These are phyloP conservation scores for Paramormyrops kingsleyae DNA, from an alignment of 2,113 vertebrate species.

Conservation along the genomic window DNA sequence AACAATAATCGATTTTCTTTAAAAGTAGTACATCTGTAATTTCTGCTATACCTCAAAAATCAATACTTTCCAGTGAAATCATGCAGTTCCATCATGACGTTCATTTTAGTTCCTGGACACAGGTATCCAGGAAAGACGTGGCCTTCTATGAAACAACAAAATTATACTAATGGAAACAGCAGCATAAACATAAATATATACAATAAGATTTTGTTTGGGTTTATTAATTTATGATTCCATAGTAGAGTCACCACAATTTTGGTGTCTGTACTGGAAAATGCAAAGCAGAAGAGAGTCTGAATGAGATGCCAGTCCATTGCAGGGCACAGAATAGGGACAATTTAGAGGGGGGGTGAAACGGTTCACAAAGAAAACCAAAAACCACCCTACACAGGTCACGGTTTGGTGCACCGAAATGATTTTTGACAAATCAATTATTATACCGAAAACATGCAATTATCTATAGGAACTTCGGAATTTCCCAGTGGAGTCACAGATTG, in stretches of 20 bases:
- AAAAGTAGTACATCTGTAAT: constrained; percentile 10
- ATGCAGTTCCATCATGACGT: not conserved
- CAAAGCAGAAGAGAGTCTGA: not conserved
- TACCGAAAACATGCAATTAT: not conserved
- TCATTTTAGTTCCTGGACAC: not conserved
- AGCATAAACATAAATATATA: not conserved
- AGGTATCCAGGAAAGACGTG: not conserved
- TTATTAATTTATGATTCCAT: not conserved
- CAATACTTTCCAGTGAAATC: constrained; percentile 3
- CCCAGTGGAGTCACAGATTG: not conserved
- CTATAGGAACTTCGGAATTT: not conserved
- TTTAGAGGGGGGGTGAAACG: not conserved
- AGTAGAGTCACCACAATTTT: not conserved
- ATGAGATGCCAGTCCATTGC: not conserved
- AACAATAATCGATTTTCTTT: not conserved
- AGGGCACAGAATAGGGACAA: not conserved
- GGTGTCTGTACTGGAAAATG: not conserved
- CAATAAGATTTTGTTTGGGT: not conserved
- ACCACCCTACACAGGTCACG: not conserved
- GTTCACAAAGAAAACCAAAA: not conserved
- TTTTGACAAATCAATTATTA: not conserved
- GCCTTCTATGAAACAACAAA: not conserved
- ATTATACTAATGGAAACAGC: not conserved
- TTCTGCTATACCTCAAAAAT: not conserved
- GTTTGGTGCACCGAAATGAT: not conserved